These are phyloP conservation scores for Centrocercus urophasianus DNA, from an alignment of 2,113 vertebrate genomes.

Conservation along the genomic window DNA sequence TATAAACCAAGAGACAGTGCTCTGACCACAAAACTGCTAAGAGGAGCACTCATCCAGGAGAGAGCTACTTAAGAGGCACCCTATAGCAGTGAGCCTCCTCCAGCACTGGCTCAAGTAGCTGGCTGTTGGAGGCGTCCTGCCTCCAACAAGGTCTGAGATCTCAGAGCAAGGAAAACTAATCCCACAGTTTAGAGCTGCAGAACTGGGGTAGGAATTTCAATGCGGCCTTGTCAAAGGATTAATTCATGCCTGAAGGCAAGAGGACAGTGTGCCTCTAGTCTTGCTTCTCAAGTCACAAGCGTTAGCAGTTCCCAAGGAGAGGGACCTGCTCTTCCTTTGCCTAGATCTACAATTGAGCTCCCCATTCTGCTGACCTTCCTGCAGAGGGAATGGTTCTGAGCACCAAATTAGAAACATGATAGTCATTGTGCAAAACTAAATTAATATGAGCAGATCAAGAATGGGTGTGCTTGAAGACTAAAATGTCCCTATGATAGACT, in stretches of 20 bases:
- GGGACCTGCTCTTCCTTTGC: not conserved
- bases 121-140: not conserved
- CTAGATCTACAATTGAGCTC: not conserved
- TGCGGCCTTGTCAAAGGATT: not conserved
- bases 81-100: not conserved
- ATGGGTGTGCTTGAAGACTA: not conserved
- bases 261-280: not conserved
- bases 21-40: not conserved
- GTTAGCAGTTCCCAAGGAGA: not conserved
- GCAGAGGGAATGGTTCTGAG: not conserved
- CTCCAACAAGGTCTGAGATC: not conserved
- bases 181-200: not conserved
- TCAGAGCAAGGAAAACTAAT: not conserved
- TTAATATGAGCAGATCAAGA: not conserved
- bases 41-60: not conserved
- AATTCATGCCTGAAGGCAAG: not conserved
- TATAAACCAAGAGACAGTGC: not conserved
- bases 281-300: not conserved
- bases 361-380: not conserved
- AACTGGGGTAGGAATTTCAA: not conserved
- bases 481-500: not conserved
- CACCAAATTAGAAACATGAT: not conserved
- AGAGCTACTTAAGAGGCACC: not conserved
- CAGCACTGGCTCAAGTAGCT: not conserved
- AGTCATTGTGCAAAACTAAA: not conserved